phyloP scores from a whole-genome alignment of 1,140 invertebrate species.

The Penaeus chinensis region DNA sequence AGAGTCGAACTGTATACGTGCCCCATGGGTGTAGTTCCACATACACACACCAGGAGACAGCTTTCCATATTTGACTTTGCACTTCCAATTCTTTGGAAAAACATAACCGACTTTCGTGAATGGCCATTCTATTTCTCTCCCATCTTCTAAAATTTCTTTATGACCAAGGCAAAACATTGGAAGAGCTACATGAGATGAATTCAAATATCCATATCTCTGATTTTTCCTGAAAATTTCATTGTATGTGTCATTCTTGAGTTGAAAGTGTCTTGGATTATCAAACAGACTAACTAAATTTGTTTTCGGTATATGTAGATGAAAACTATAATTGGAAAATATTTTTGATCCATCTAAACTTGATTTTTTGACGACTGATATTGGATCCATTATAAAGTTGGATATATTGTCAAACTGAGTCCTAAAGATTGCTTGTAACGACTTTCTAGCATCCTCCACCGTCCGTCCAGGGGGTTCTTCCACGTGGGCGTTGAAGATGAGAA shows the following conservation, averaged over 20 bases:
- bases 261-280: too few species aligned
- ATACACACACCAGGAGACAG: constrained; percentile 33
- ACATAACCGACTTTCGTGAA: not conserved
- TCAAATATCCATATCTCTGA: not conserved
- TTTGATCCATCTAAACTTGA: not conserved
- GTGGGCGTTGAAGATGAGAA: constrained; percentile 30
- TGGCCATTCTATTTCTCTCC: constrained; percentile 16
- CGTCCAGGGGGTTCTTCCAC: not conserved
- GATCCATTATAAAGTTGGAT: not conserved
- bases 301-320: not conserved
- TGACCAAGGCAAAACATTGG: constrained; percentile 15
- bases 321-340: not conserved
- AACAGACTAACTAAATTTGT: not conserved
- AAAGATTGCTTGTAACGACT: constrained; percentile 2
- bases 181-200: constrained; percentile 18
- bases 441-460: not conserved
- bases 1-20: constrained; percentile 25
- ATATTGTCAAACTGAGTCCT: not conserved
- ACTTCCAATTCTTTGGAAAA: constrained; percentile 20
- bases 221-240: not conserved
- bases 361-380: not conserved
- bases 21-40: constrained; percentile 56
- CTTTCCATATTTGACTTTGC: constrained; percentile 19
- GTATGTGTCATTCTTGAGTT: not conserved
- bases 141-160: not conserved